These are phyloP conservation scores for Adelognathus sp. DNA, from an alignment of 2,888 invertebrate genomes.

Conservation along the genomic window DNA sequence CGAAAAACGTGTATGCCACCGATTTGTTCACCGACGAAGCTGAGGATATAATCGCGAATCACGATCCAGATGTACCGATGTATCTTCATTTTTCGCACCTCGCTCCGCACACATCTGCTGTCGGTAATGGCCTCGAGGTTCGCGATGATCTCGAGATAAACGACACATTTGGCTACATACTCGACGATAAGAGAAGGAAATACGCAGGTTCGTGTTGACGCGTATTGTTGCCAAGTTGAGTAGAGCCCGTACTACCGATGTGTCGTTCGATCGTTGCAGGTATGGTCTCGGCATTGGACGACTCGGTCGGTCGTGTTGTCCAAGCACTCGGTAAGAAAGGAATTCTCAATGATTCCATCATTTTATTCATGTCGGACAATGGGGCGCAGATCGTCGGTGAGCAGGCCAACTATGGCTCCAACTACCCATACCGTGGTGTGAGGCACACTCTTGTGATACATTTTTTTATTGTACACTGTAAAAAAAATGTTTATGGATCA, in stretches of 20 bases:
- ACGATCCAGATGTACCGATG: slow-evolving; percentile 85
- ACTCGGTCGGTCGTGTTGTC: slow-evolving; percentile 84
- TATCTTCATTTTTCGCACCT: slow-evolving; percentile 91
- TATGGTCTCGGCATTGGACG: slow-evolving; percentile 85
- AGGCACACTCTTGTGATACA: too few relatives aligned
- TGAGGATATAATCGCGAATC: slow-evolving; percentile 84
- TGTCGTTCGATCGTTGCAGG: slow-evolving; percentile 79
- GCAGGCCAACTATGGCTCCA: slow-evolving; percentile 83
- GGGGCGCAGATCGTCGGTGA: slow-evolving; percentile 82
- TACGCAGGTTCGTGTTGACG: slow-evolving; percentile 86
- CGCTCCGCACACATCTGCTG: slow-evolving; percentile 90
- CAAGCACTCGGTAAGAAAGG: slow-evolving; percentile 80
- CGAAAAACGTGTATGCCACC: slow-evolving; percentile 84
- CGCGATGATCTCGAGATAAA: slow-evolving; percentile 85
- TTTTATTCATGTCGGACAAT: slow-evolving; percentile 86
- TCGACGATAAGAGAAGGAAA: slow-evolving; percentile 86
- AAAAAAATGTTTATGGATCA: not conserved
- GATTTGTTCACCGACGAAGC: slow-evolving; percentile 87
- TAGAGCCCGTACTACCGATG: too few relatives aligned
- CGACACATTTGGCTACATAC: slow-evolving; percentile 86
- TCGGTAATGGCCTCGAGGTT: slow-evolving; percentile 87
- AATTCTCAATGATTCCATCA: slow-evolving; percentile 84
- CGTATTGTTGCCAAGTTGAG: too few relatives aligned
- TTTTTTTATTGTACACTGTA: not conserved
- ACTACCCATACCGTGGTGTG: slow-evolving; percentile 85